Percentiles rank a stretch among this genome's conserved stretches.
These are phyloP conservation scores for Leucophenga montana DNA, from an alignment of 2,888 invertebrate genomes.

Conservation along the genomic window DNA sequence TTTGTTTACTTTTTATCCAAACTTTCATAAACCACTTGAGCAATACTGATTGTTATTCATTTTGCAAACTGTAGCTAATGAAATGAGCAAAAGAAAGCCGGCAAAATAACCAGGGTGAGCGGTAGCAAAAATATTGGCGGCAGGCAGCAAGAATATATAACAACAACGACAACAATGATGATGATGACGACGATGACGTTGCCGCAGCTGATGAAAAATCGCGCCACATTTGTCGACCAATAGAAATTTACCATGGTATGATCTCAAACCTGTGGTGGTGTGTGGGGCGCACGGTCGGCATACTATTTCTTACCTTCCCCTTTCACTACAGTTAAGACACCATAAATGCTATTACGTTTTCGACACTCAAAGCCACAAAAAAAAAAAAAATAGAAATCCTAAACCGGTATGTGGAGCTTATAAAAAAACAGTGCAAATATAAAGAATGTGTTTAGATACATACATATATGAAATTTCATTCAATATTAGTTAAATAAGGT, in stretches of 20 bases:
- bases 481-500: conserved; percentile 1
- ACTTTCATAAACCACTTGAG: too few species aligned
- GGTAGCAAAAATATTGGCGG: background rate
- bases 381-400: background rate
- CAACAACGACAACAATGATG: background rate
- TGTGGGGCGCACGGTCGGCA: background rate
- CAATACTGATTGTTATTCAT: conserved; percentile 7
- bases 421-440: background rate
- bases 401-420: background rate
- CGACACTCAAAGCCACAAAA: background rate
- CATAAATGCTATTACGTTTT: background rate
- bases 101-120: background rate
- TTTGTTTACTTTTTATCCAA: too few species aligned
- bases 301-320: background rate
- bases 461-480: background rate
- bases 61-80: conserved; percentile 9
- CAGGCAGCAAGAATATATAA: background rate
- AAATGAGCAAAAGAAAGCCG: conserved; percentile 19
- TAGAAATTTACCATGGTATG: conserved; percentile 47
- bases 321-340: background rate
- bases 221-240: conserved; percentile 59
- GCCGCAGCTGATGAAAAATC: conserved; percentile 39
- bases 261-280: conserved; percentile 10
- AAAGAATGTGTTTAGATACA: background rate
- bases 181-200: background rate